Evolutionary conservation across 1,140 invertebrate genomes (phyloP).

Genomic region (Whitmania pigra): DNA sequence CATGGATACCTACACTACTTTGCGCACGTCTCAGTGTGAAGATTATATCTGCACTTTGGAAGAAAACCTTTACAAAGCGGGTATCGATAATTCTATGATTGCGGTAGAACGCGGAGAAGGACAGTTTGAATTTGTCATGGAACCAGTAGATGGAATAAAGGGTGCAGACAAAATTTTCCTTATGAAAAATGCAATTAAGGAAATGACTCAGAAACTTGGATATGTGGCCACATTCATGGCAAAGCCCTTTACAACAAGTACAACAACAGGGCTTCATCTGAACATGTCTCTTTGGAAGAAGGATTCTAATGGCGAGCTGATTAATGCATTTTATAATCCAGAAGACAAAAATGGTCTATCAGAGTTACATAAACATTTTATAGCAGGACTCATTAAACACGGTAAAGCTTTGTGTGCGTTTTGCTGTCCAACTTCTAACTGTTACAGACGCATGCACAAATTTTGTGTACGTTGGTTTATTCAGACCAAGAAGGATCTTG

Average conservation of each 20-base stretch:
- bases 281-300: conserved; percentile 28
- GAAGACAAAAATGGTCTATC: conserved; percentile 22
- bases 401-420: conserved; percentile 26
- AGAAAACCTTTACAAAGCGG: conserved; percentile 9
- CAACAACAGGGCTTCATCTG: conserved; percentile 26
- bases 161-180: conserved; percentile 17
- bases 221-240: conserved; percentile 28
- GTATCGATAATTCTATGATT: conserved; percentile 15
- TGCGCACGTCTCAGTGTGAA: conserved; percentile 19
- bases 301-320: neutral
- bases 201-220: conserved; percentile 18
- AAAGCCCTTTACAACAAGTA: conserved; percentile 10
- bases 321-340: conserved; percentile 26
- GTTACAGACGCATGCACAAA: conserved; percentile 25
- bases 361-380: conserved; percentile 24
- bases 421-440: conserved; percentile 29
- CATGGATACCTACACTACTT: neutral
- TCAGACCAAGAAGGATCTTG: conserved; percentile 24
- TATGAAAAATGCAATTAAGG: conserved; percentile 20
- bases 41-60: conserved; percentile 16
- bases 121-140: conserved; percentile 20
- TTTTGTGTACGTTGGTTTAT: conserved; percentile 25
- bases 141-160: conserved; percentile 15
- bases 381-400: conserved; percentile 28
- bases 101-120: conserved; percentile 19